Evolutionary conservation across 2,797 vertebrate genomes (phyloP).

Genomic region (Mareca penelope): DNA sequence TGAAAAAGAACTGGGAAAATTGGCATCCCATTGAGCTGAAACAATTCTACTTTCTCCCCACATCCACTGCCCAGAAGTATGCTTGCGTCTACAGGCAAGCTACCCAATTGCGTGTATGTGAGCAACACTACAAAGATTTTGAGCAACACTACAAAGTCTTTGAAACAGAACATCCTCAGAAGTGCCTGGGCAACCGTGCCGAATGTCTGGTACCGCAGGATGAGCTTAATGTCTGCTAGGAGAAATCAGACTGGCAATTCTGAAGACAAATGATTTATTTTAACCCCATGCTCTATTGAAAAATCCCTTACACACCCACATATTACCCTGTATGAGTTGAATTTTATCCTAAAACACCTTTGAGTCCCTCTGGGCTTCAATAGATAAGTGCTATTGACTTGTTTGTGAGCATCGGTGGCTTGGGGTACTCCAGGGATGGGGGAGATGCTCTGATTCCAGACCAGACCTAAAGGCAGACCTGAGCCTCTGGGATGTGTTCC

Average conservation of each 20-base stretch:
- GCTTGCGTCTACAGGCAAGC: background rate
- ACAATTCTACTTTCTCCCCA: background rate
- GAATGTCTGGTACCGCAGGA: rapidly evolving
- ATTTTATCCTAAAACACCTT: background rate
- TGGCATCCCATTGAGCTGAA: background rate
- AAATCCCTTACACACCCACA: background rate
- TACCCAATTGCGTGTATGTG: rapidly evolving
- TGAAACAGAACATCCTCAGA: background rate
- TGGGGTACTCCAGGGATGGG: background rate
- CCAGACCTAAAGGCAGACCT: background rate
- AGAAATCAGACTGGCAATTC: background rate
- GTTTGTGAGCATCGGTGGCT: background rate
- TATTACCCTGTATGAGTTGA: background rate
- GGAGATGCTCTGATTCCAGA: background rate
- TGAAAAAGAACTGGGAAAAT: background rate
- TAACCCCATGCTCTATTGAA: too few species aligned
- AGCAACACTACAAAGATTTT: background rate
- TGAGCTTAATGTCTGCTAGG: rapidly evolving
- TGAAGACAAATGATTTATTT: rapidly evolving
- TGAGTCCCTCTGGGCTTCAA: background rate
- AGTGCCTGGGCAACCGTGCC: rapidly evolving
- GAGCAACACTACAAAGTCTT: background rate
- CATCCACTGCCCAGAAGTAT: background rate
- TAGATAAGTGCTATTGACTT: background rate
- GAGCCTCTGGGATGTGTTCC: background rate